These are phyloP conservation scores for Encarsia formosa DNA, from an alignment of 2,888 invertebrate species.

Conservation along the genomic window DNA sequence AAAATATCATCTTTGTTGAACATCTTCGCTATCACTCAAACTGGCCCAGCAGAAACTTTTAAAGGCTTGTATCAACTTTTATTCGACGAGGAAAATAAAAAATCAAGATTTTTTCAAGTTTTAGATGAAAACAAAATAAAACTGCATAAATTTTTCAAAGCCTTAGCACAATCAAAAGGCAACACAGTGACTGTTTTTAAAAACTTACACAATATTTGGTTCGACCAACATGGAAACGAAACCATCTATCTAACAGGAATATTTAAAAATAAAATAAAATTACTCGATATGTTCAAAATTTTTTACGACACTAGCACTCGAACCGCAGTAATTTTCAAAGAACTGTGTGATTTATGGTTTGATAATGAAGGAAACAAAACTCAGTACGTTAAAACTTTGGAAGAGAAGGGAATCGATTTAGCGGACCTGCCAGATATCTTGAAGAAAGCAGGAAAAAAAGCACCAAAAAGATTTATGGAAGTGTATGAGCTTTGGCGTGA, in stretches of 20 bases:
- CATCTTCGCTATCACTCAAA: too few relatives aligned
- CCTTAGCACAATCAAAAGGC: constrained; percentile 30
- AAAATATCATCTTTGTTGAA: constrained; percentile 30
- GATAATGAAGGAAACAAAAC: constrained; percentile 6
- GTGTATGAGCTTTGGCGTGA: neutral
- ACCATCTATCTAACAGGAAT: neutral
- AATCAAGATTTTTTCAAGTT: constrained; percentile 14
- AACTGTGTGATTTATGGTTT: constrained; percentile 1
- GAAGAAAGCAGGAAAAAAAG: neutral
- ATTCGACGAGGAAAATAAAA: constrained; percentile 31
- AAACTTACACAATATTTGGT: neutral
- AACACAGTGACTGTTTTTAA: constrained; percentile 12
- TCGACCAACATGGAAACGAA: neutral
- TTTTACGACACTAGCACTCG: neutral
- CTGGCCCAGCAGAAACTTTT: constrained; percentile 32
- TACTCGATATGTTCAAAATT: neutral
- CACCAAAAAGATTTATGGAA: neutral
- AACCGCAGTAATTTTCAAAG: constrained; percentile 2
- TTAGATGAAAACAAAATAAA: constrained; percentile 30
- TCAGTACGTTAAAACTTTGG: neutral
- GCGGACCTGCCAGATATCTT: neutral
- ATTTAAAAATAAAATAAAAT: neutral
- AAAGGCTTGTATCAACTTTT: constrained; percentile 34
- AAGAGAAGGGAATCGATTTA: neutral
- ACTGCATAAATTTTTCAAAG: constrained; percentile 32